Base-by-base conservation (phyloP, 1,140 invertebrate species). In the Camponotus vicinus region DNA sequence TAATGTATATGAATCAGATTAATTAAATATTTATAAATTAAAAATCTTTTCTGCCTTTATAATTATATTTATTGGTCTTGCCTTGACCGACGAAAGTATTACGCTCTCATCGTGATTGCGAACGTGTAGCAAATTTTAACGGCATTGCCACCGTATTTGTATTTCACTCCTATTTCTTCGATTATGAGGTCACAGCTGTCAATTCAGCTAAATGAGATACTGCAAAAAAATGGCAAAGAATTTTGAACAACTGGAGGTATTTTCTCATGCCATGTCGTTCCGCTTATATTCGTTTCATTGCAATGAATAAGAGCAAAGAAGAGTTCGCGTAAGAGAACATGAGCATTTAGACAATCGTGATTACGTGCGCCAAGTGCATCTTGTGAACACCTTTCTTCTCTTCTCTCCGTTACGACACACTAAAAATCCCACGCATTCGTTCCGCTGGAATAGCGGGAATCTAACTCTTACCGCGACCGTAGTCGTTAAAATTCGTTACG, bases 41-140 rank as follows among this genome's bases (percentile, higher is more conserved):
- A 64, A 42, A 69, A 70, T 52, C 9, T 8, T 69, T 6, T 37
- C 18, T 13, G 32, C 32, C 11, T 3, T 13, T 57, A 52, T 18
- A 52, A 52, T 45, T 21, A 5, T 6, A 8, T 34, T 21, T 42
- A 13, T 32, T 21, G 3, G 3, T 7, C 32, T 40, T 42, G 52
- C 79, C 64, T 88, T 78, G 69, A 80, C 67, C 69, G 75, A 89
- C 70, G 75, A 89, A 89, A 89, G 87, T 89, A 57, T 89, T 76
- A 89, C 86, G 21, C 67, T n/a, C 32, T 45, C 61, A 34, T 15
- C 15, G 18, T 18, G 21, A 77, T n/a, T 63, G 57, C 21, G 9
- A 42, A 64, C 55, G 37, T 32, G 37, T 18, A 8, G 18, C n/a
- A 45, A 45, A 66, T 59, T 32, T 32, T 32, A 15, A 82, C 11